Evolutionary conservation across 1,140 invertebrate species (phyloP), one percentile per base, ranked within the genome.

Genomic region (Musca vetustissima): DNA sequence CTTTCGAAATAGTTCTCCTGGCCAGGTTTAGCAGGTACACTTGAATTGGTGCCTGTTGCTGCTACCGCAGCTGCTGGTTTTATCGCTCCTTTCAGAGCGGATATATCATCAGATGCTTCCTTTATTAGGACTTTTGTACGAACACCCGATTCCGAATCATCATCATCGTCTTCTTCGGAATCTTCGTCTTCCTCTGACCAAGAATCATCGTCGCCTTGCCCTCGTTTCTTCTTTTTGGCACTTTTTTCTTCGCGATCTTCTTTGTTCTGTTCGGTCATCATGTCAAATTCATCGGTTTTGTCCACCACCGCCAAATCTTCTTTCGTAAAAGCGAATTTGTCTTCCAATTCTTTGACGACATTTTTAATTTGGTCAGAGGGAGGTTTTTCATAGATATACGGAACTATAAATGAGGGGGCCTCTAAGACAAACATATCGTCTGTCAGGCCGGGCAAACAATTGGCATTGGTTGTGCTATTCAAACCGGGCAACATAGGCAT

Each of bases 401-500:
- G 93, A 72, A 95, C 92, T 76, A 96, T 94, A 76, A 96, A 95
- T 14, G 93, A 95, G 4, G 93, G 93, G 22, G 93, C 93, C 83
- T 96, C 93, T 9, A 95, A 90, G 1, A 95, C 92, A 83, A 91
- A 95, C 90, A 94, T 94, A 74, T 94, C 92, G 79, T 96, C 93
- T 6, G 92, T 94, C 4, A 95, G 84, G 4, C 91, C 90, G 0
- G 92, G 91, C 70, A 93, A 80, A 64, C 93, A 88, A 55, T 86
- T 86, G 28, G 87, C 75, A 49, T 86, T 84, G 21, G 86, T 82
- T 43, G 78, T 73, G 43, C 22, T 48, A 52, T 67, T 66, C 4
- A 70, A 22, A 2, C 69, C 69, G 4, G 69, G 22, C 13, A 70
- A 50, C 6, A 43, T n/a, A 32, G 65, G 19, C 14, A 65, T 43